A percentile compares a stretch with the other conserved stretches of the same genome.
Conservation (phyloP, 2,888 invertebrate species). For the Caenorhabditis sp. region DNA sequence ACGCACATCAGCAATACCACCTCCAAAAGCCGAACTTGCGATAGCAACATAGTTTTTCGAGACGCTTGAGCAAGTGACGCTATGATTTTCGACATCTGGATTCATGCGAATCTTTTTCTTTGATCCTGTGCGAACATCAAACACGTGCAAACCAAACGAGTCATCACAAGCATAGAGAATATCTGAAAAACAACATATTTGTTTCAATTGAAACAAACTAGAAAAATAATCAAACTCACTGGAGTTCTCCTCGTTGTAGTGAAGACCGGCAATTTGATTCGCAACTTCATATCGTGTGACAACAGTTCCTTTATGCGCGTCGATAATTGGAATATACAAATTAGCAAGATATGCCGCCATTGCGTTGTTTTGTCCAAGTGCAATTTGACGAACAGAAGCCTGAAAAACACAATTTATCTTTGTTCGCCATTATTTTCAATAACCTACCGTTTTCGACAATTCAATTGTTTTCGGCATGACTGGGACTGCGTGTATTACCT, state of each 20-base stretch:
- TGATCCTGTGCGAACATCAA: slow-evolving; percentile 32
- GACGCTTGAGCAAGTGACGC: slow-evolving; percentile 31
- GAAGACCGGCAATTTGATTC: slow-evolving; percentile 24
- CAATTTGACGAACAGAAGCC: slow-evolving; percentile 10
- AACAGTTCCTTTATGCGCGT: slow-evolving; percentile 6
- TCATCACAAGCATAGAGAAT: slow-evolving; percentile 41
- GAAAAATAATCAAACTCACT: too few species aligned
- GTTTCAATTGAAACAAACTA: background rate
- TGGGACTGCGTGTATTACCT: too few species aligned
- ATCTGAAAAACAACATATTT: slow-evolving; percentile 11
- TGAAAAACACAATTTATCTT: too few species aligned
- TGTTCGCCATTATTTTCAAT: too few species aligned
- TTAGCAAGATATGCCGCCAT: slow-evolving; percentile 14
- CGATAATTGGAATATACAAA: slow-evolving; percentile 31
- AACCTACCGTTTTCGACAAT: too few species aligned
- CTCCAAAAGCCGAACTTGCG: slow-evolving; percentile 40
- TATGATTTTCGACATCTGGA: slow-evolving; percentile 46
- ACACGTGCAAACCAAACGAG: slow-evolving; percentile 44
- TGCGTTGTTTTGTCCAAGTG: slow-evolving; percentile 8
- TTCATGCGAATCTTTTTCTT: slow-evolving; percentile 46
- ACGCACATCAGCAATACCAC: slow-evolving; percentile 29
- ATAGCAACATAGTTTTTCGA: slow-evolving; percentile 34
- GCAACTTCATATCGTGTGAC: slow-evolving; percentile 8
- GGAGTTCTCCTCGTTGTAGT: slow-evolving; percentile 11
- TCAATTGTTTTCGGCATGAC: too few species aligned